A percentile compares a stretch with the other conserved stretches of the same genome.
These are phyloP conservation scores for Cololabis saira DNA, from an alignment of 2,113 vertebrate genomes.

Conservation along the genomic window DNA sequence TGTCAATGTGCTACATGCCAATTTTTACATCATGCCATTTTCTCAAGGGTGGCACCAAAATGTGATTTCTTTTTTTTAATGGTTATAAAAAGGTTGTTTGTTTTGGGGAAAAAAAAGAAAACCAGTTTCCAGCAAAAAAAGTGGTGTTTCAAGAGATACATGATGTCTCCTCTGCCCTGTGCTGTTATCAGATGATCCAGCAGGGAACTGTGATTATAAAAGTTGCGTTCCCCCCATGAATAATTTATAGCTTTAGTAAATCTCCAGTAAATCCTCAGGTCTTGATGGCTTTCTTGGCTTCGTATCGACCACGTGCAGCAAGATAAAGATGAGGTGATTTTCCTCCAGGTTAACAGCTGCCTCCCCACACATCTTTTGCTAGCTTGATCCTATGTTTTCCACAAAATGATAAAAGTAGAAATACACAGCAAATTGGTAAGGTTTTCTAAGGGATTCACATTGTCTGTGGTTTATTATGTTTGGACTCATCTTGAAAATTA, in stretches of 20 bases:
- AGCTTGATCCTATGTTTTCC: background rate
- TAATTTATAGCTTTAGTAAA: slow-evolving; percentile 18
- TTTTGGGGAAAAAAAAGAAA: background rate
- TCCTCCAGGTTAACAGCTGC: slow-evolving; percentile 4
- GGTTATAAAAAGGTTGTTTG: background rate
- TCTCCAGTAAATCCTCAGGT: slow-evolving; percentile 33
- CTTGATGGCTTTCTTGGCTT: slow-evolving; percentile 13
- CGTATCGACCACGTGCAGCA: background rate
- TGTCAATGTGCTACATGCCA: background rate
- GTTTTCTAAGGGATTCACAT: no score
- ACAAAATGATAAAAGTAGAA: no score
- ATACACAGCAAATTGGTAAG: no score
- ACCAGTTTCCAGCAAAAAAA: background rate
- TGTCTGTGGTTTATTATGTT: no score
- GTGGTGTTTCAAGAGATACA: background rate
- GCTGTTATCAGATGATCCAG: background rate
- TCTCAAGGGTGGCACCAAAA: background rate
- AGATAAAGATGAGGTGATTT: slow-evolving; percentile 20
- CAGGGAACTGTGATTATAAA: slow-evolving; percentile 4
- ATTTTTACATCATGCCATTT: background rate
- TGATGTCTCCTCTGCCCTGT: background rate
- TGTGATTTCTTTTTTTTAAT: background rate
- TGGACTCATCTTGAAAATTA: no score
- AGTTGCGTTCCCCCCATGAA: slow-evolving; percentile 2
- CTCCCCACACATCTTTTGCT: background rate